Evolutionary conservation across 2,888 invertebrate genomes (phyloP).

Genomic region (Bombylius major): DNA sequence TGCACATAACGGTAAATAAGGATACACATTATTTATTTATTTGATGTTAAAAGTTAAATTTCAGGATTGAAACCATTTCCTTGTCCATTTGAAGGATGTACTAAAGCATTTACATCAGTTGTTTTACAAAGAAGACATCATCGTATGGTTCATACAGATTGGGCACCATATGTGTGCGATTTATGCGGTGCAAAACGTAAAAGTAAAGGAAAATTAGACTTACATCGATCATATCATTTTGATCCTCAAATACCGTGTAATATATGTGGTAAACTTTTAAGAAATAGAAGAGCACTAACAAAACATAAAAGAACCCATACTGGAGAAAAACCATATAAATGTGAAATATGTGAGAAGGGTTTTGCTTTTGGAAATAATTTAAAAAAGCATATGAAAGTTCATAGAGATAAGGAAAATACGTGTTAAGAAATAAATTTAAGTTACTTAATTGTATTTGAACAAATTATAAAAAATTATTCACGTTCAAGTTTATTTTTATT

Average conservation of each 20-base stretch:
- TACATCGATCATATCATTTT: neutral
- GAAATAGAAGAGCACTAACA: neutral
- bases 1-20: neutral
- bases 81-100: neutral
- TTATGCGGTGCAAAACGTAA: neutral
- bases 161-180: neutral
- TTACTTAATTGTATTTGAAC: no score
- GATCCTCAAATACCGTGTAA: conserved; percentile 1
- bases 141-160: neutral
- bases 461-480: no score
- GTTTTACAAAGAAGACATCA: neutral
- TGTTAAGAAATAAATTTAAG: no score
- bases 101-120: neutral
- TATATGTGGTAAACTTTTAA: conserved; percentile 1
- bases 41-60: neutral
- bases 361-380: no score
- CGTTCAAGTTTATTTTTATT: no score
- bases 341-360: no score
- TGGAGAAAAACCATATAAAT: no score
- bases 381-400: no score
- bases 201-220: neutral
- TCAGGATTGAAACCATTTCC: neutral
- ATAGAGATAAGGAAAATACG: no score
- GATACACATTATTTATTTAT: neutral
- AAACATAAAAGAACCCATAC: neutral